Evolutionary conservation across 2,888 invertebrate genomes (phyloP), one percentile per base, ranked within the genome.

Genomic region (Melitaea athalia): DNA sequence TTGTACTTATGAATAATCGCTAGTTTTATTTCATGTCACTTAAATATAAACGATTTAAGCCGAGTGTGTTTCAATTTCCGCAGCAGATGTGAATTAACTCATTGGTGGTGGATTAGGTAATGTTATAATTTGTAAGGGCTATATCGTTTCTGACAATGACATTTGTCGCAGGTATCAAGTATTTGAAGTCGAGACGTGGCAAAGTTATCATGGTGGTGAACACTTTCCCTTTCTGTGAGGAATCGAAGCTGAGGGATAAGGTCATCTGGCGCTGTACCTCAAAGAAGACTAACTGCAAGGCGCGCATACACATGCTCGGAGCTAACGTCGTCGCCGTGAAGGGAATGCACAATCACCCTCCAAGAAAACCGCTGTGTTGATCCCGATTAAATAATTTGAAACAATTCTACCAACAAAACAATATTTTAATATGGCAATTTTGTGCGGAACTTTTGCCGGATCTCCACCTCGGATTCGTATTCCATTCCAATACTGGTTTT

Each of bases 181-280:
- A 93, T 84, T 81, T 93, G 77, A 91, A 91, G 78, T 93, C 93
- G 45, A 87, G 93, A 1, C 92, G 93, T 55, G 93, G 93, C 68
- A 93, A 93, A 78, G 86, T 93, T 62, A 92, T 93, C 74, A 93
- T 93, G 93, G 90, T 93, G 91, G 93, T 93, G 81, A 93, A 93
- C 76, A 93, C 93, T 59, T 93, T 93, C 75, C 93, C 93, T 5
- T 93, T 93, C 80, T 93, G 93, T 77, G 93, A 93, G 78, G 93
- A 93, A 81, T 93, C 93, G 3, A 92, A 92, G 78, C 77, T 93
- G 79, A 80, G 92, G 70, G 92, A 92, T 76, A 93, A 93, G 77
- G 92, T 93, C 59, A 93, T 93, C 73, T 93, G 93, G 93, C 83
- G 93, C 60, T 93, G 93, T 76, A 93, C 93, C 47, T 93, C 93